Conservation (phyloP, 2,797 vertebrate species). For the Simalia tracyae region DNA sequence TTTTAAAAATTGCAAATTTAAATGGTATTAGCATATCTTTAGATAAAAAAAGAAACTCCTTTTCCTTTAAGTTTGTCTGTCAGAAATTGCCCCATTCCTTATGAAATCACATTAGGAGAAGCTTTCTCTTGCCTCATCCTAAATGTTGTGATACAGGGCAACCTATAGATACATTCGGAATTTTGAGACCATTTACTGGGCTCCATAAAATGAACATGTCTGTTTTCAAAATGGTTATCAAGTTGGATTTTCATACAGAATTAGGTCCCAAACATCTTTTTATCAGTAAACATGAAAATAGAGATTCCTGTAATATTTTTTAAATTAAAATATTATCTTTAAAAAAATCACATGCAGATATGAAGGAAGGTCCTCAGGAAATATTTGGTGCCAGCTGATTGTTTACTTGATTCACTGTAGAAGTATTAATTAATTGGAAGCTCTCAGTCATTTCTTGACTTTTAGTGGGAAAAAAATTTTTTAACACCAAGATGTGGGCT, state of each 20-base stretch:
- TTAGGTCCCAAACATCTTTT: neutral
- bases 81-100: neutral
- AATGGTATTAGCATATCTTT: conserved; percentile 8
- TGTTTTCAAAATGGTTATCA: neutral
- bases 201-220: neutral
- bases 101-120: neutral
- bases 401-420: neutral
- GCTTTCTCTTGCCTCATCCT: neutral
- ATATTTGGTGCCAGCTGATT: neutral
- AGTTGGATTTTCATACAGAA: neutral
- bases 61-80: neutral
- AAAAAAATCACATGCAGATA: neutral
- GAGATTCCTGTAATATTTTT: neutral
- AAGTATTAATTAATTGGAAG: neutral
- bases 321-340: neutral
- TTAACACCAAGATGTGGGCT: neutral
- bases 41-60: neutral
- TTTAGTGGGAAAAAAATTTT: neutral
- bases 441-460: neutral
- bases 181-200: no score
- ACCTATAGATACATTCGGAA: no score
- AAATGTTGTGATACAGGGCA: neutral
- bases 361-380: neutral
- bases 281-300: neutral
- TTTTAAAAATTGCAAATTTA: neutral